Evolutionary conservation across 2,888 invertebrate species (phyloP).

Genomic region (Ophion ellenae): DNA sequence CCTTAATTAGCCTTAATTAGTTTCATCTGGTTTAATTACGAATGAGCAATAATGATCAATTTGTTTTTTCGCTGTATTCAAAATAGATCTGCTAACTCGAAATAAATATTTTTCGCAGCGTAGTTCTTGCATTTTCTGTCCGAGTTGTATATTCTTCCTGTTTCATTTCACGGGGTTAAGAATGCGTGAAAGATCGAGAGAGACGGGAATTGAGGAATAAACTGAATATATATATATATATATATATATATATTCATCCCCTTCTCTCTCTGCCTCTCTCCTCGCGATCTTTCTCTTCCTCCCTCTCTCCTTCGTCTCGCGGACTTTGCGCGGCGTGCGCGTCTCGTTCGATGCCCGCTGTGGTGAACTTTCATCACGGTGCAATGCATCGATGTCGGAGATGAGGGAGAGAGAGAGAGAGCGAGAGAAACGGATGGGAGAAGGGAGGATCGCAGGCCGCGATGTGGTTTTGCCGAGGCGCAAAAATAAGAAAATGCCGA

Average conservation of each 20-base stretch:
- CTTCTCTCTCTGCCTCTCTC: conserved; percentile 18
- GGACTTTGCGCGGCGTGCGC: conserved; percentile 42
- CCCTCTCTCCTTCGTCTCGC: conserved; percentile 31
- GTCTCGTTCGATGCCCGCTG: conserved; percentile 63
- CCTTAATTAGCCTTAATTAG: neutral
- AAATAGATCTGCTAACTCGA: neutral
- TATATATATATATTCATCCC: conserved; percentile 1
- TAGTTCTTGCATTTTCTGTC: neutral
- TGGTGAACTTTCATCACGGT: conserved; percentile 74
- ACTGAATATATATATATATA: neutral
- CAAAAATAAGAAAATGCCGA: conserved; percentile 76
- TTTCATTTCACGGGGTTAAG: conserved; percentile 45
- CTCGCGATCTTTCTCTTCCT: conserved; percentile 34
- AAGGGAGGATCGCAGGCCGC: conserved; percentile 54
- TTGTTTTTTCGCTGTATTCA: neutral
- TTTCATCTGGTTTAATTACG: neutral
- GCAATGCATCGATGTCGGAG: conserved; percentile 53
- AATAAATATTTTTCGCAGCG: neutral
- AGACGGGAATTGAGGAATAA: conserved; percentile 18
- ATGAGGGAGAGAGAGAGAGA: conserved; percentile 28
- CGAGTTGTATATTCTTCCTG: conserved; percentile 17
- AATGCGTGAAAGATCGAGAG: conserved; percentile 58
- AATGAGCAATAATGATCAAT: neutral
- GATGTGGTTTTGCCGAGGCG: conserved; percentile 70
- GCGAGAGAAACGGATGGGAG: conserved; percentile 40